These are phyloP conservation scores for Aphelocoma californica DNA, from an alignment of 2,797 vertebrate species.

Conservation along the genomic window DNA sequence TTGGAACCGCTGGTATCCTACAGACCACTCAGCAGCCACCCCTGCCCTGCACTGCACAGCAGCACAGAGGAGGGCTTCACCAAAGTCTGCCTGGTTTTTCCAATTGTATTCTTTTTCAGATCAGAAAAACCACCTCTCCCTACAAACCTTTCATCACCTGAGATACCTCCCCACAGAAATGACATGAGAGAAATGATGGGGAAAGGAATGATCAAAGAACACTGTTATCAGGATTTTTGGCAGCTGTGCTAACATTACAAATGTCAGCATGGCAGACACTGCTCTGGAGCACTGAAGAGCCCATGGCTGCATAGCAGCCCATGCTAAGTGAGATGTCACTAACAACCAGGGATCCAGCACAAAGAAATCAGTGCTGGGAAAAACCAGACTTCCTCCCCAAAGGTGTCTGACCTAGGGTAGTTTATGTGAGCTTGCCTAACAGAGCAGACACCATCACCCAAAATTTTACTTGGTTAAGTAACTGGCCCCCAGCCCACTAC, in stretches of 20 bases:
- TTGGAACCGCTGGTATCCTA: rapidly evolving
- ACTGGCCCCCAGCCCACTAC: background rate
- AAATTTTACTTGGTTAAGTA: background rate
- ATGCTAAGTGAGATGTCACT: background rate
- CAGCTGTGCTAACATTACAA: background rate
- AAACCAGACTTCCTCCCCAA: background rate
- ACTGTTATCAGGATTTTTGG: background rate
- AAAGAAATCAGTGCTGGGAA: background rate
- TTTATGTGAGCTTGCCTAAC: background rate
- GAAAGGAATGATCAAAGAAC: background rate
- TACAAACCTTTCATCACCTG: background rate
- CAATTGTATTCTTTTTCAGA: background rate
- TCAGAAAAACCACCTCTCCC: background rate
- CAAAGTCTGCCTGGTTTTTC: background rate
- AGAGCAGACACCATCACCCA: background rate
- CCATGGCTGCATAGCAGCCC: background rate
- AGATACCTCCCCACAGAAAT: background rate
- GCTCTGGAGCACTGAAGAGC: background rate
- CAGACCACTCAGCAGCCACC: background rate
- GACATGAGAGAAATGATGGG: background rate
- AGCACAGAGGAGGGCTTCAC: background rate
- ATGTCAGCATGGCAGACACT: background rate
- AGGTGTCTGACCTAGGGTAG: background rate
- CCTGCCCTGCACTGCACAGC: rapidly evolving
- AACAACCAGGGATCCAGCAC: background rate